Base-by-base conservation (phyloP, 2,797 vertebrate species). In the Pteropus rufus region DNA sequence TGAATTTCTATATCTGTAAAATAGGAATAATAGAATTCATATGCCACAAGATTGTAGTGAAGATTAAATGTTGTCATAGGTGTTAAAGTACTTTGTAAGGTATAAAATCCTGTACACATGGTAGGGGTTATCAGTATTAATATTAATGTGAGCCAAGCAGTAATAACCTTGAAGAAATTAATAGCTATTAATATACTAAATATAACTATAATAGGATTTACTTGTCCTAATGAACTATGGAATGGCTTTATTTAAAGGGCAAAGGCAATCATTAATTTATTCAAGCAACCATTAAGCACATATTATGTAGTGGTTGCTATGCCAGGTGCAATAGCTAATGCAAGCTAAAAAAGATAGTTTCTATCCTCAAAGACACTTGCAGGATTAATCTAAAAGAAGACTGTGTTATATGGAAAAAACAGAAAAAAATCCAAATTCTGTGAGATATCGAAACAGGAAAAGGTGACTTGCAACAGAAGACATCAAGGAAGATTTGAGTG, bases 121-220 rank as follows among this genome's bases (percentile, higher is more conserved):
- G 69, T 92, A 92, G 58, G 73, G 95, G 91, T 96, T 95, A 85
- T 85, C 62, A 92, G 41, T 96, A 91, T 95, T 93, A 94, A 96
- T 96, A 97, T 97, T 94, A 97, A 93, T 95, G 92, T 89, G 77
- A 95, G 12, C 19, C 72, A 95, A 34, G 54, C 39, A 91, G 88
- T 96, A 97, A 96, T 91, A 96, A 97, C 81, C 92, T 92, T 79
- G 77, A 94, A 96, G 84, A 81, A 97, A 96, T 97, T 95, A 98
- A 84, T 80, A 96, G 91, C 85, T 80, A 58, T 91, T 97, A 94
- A 95, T 93, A 95, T 49, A 89, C 73, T 88, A 93, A 93, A 67
- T 34, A 67, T 49, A 67, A 67, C 81, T 52, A 49, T 36, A 52
- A 83, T 65, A 83, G 62, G 82, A 96, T 97, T 97, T 97, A 86